phyloP scores from a whole-genome alignment of 1,140 invertebrate species.

The Plectrocnemia conspersa region DNA sequence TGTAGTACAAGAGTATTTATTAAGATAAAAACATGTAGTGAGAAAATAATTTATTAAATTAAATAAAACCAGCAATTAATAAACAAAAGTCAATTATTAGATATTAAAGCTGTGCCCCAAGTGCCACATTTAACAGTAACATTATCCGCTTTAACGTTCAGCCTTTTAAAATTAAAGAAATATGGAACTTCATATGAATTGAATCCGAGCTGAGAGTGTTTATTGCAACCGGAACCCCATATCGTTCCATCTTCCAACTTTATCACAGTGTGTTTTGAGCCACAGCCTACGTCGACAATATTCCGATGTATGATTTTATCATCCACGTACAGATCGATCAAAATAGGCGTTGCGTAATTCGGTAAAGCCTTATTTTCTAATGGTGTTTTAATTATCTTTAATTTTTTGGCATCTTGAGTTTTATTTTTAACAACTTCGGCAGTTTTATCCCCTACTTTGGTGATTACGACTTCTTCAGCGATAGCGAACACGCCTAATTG shows the following conservation, averaged over 20 bases:
- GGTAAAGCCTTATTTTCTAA: slow-evolving; percentile 20
- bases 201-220: slow-evolving; percentile 66
- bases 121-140: slow-evolving; percentile 6
- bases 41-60: too few species aligned
- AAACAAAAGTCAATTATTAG: background rate
- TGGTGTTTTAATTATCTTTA: background rate
- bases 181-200: slow-evolving; percentile 33
- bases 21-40: too few species aligned
- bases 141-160: slow-evolving; percentile 1
- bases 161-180: slow-evolving; percentile 36
- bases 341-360: slow-evolving; percentile 49
- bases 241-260: slow-evolving; percentile 57
- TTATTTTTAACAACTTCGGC: background rate
- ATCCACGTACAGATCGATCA: slow-evolving; percentile 53
- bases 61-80: too few species aligned
- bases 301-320: slow-evolving; percentile 42
- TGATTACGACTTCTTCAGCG: slow-evolving; percentile 18
- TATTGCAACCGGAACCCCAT: slow-evolving; percentile 69
- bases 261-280: slow-evolving; percentile 61
- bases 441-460: slow-evolving; percentile 13
- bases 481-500: slow-evolving; percentile 66
- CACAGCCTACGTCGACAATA: slow-evolving; percentile 60
- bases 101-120: slow-evolving; percentile 11
- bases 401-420: background rate
- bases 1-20: too few species aligned